Evolutionary conservation across 2,113 vertebrate genomes (phyloP).

Genomic region (Cavia aperea): DNA sequence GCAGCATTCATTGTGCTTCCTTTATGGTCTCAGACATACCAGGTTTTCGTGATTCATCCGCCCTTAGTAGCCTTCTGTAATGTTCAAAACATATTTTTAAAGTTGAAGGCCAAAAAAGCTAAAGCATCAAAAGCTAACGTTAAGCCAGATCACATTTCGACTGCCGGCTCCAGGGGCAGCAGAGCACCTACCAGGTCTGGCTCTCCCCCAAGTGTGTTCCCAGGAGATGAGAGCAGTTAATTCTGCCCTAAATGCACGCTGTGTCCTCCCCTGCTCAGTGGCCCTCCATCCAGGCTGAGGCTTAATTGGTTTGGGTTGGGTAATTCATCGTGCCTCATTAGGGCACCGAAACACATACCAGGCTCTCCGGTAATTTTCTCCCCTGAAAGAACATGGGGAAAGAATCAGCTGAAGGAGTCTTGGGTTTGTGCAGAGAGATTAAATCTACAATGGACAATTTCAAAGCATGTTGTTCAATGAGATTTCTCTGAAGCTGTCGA

Average conservation of each 20-base stretch:
- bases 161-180: constrained; percentile 49
- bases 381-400: constrained; percentile 66
- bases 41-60: constrained; percentile 60
- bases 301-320: constrained; percentile 70
- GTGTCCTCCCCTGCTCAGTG: constrained; percentile 63
- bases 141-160: constrained; percentile 45
- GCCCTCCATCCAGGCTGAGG: constrained; percentile 55
- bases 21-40: constrained; percentile 68
- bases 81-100: constrained; percentile 62
- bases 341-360: constrained; percentile 70
- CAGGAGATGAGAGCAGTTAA: constrained; percentile 64
- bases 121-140: constrained; percentile 49
- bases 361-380: constrained; percentile 69
- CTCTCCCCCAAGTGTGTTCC: constrained; percentile 62
- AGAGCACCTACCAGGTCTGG: constrained; percentile 48
- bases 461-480: constrained; percentile 56
- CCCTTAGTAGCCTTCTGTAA: constrained; percentile 63
- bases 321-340: constrained; percentile 71
- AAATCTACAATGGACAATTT: constrained; percentile 64
- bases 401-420: constrained; percentile 68
- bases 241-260: constrained; percentile 64
- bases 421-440: constrained; percentile 59
- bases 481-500: constrained; percentile 52
- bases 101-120: constrained; percentile 61
- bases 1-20: constrained; percentile 61